Evolutionary conservation across 2,113 vertebrate species (phyloP).

Genomic region (Nothoprocta perdicaria): DNA sequence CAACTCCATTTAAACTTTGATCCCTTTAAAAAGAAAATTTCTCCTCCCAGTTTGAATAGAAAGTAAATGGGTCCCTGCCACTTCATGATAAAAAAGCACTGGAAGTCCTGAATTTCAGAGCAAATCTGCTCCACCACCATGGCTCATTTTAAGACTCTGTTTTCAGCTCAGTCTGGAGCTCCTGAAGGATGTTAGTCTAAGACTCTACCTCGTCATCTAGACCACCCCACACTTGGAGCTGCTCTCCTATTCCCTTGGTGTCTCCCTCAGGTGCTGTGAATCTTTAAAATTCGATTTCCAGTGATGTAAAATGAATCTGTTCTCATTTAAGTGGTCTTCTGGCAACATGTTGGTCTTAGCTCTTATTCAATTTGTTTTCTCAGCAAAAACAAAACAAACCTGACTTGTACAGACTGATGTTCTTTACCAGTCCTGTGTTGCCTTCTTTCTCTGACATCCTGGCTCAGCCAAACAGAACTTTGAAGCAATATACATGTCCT

Average conservation of each 20-base stretch:
- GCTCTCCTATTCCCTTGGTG: fast-evolving
- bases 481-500: background rate
- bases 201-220: background rate
- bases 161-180: background rate
- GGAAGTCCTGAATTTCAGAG: background rate
- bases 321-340: fast-evolving
- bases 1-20: background rate
- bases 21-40: background rate
- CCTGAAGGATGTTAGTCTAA: fast-evolving
- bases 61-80: fast-evolving
- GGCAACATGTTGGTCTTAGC: background rate
- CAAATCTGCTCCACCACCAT: background rate
- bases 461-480: background rate
- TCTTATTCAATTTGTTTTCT: fast-evolving
- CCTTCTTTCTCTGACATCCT: fast-evolving
- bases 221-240: fast-evolving
- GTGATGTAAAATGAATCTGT: background rate
- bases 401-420: fast-evolving
- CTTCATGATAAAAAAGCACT: background rate
- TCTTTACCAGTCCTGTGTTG: background rate
- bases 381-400: background rate
- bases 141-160: background rate
- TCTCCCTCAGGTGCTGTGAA: fast-evolving
- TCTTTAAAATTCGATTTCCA: background rate
- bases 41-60: background rate